phyloP scores from a whole-genome alignment of 2,888 invertebrate species.

The Phortica okadai region DNA sequence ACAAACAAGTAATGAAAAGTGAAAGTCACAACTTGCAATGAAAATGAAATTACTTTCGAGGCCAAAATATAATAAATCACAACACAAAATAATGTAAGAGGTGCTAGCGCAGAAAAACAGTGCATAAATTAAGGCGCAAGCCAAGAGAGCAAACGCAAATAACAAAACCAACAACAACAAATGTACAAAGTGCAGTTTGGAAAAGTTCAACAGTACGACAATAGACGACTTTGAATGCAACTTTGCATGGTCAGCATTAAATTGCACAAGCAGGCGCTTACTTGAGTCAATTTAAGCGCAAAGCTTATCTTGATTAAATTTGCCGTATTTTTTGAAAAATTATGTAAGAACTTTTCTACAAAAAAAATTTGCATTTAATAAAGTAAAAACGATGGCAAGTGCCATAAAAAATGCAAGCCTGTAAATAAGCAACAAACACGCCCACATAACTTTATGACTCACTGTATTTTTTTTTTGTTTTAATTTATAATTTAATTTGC shows the following conservation, averaged over 20 bases:
- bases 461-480: background rate
- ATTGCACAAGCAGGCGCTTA: background rate
- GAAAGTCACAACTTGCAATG: conserved; percentile 58
- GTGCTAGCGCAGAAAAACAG: conserved; percentile 47
- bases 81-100: conserved; percentile 40
- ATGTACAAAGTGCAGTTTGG: background rate
- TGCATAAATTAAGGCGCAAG: conserved; percentile 60
- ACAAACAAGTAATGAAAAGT: conserved; percentile 48
- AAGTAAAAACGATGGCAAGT: background rate
- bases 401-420: background rate
- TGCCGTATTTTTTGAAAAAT: background rate
- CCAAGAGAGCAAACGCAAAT: conserved; percentile 51
- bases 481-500: conserved; percentile 14
- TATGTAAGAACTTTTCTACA: background rate
- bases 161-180: background rate
- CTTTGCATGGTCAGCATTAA: background rate
- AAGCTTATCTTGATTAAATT: conserved; percentile 9
- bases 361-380: background rate
- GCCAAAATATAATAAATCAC: conserved; percentile 29
- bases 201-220: background rate
- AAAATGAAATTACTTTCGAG: conserved; percentile 43
- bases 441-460: background rate
- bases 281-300: background rate
- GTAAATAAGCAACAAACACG: background rate
- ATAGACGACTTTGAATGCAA: background rate